These are phyloP conservation scores for Catharus fuscescens DNA, from an alignment of 2,113 vertebrate species.

Conservation along the genomic window DNA sequence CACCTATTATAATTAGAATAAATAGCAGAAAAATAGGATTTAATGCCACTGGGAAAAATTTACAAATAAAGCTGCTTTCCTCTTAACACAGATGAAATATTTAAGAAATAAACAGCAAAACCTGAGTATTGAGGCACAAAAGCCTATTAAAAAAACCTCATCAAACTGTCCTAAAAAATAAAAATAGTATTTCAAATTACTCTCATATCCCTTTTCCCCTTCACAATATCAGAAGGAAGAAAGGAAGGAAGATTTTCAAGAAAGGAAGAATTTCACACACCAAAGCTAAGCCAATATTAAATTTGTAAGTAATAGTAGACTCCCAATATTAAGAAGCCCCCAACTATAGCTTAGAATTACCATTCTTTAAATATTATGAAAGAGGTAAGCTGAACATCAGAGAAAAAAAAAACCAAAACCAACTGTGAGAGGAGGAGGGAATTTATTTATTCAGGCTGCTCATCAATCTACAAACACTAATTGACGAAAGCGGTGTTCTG, in stretches of 20 bases:
- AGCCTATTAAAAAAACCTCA: fast-evolving
- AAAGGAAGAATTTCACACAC: background rate
- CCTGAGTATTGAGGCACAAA: background rate
- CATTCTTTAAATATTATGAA: background rate
- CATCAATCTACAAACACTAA: background rate
- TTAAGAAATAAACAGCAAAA: background rate
- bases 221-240: background rate
- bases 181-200: background rate
- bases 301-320: background rate
- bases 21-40: background rate
- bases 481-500: background rate
- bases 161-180: background rate
- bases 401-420: background rate
- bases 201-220: background rate
- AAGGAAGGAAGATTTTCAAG: too few species aligned
- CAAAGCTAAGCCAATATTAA: background rate
- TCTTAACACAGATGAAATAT: background rate
- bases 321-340: background rate
- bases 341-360: background rate
- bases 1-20: background rate
- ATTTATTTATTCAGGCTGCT: background rate
- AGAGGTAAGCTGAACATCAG: background rate
- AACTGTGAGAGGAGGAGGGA: background rate
- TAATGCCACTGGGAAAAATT: background rate
- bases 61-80: background rate